A percentile compares a stretch with the other conserved stretches of the same genome.
Evolutionary conservation across 2,113 vertebrate genomes (phyloP).

Genomic region (Gobius niger): DNA sequence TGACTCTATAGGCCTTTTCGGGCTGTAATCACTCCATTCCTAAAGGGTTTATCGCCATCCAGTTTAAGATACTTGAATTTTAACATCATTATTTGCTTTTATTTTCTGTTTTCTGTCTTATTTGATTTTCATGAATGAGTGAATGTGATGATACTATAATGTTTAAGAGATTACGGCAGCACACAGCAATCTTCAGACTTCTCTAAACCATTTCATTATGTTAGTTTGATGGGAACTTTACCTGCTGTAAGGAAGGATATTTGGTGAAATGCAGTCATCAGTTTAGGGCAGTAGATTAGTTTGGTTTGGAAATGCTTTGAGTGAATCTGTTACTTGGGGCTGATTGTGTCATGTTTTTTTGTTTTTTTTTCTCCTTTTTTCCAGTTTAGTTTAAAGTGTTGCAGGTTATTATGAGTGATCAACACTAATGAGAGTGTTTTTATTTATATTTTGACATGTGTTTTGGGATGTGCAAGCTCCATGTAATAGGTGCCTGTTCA

Average conservation of each 20-base stretch:
- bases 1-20: constrained; percentile 39
- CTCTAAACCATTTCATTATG: constrained; percentile 55
- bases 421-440: constrained; percentile 69
- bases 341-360: constrained; percentile 33
- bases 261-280: constrained; percentile 49
- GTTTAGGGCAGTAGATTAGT: constrained; percentile 43
- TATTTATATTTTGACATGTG: constrained; percentile 71
- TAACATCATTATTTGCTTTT: constrained; percentile 60
- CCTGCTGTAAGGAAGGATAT: constrained; percentile 25
- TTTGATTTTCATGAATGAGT: constrained; percentile 54
- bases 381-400: constrained; percentile 64
- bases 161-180: constrained; percentile 61
- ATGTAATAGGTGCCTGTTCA: constrained; percentile 80
- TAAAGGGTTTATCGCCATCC: constrained; percentile 60
- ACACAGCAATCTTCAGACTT: constrained; percentile 57
- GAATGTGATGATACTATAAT: constrained; percentile 67
- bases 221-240: constrained; percentile 33
- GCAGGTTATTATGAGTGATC: constrained; percentile 69
- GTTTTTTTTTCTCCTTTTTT: not conserved
- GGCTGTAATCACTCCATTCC: constrained; percentile 64
- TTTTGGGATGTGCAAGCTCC: constrained; percentile 78
- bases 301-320: constrained; percentile 27
- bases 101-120: constrained; percentile 40
- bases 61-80: constrained; percentile 76
- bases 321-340: constrained; percentile 45